Conservation (phyloP, 1,140 invertebrate genomes). For the Adelges cooleyi region DNA sequence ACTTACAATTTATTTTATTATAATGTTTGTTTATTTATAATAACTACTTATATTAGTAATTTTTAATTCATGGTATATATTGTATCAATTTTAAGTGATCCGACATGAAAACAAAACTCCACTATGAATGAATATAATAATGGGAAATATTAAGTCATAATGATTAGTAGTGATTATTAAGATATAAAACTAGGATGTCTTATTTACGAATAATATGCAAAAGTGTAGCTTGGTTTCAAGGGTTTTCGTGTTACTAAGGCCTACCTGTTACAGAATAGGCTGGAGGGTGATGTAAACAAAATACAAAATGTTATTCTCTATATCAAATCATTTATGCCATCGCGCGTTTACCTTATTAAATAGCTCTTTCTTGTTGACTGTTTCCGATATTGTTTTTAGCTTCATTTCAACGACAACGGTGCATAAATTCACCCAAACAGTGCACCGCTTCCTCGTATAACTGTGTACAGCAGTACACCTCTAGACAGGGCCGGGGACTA, state of each 20-base stretch:
- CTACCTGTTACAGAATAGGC: conserved; percentile 2
- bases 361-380: conserved; percentile 15
- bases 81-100: no score
- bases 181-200: background rate
- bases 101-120: background rate
- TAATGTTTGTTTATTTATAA: no score
- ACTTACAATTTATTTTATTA: no score
- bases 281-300: background rate
- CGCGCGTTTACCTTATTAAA: conserved; percentile 6
- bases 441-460: background rate
- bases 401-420: conserved; percentile 17
- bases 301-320: background rate
- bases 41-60: no score
- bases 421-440: background rate
- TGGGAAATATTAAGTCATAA: background rate
- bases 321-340: background rate
- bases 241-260: no score
- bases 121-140: background rate
- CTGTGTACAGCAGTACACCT: no score
- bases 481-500: background rate
- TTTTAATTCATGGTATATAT: no score
- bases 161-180: background rate
- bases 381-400: conserved; percentile 23
- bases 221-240: no score
- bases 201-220: no score